Percentiles rank a stretch among this genome's conserved stretches.
phyloP scores from a whole-genome alignment of 1,140 invertebrate genomes.

The Triops cancriformis region DNA sequence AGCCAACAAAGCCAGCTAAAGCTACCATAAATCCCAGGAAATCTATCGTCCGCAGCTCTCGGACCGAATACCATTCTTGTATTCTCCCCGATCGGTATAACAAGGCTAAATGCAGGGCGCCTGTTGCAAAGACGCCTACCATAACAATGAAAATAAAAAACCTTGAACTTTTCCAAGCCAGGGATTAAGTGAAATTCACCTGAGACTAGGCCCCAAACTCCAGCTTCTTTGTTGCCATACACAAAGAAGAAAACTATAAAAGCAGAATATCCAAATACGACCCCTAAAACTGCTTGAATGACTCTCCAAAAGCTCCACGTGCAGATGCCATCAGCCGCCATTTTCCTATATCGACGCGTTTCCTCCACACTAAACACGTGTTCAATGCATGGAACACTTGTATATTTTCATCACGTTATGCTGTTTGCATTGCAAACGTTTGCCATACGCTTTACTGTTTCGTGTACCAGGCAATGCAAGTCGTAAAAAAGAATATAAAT shows the following conservation, averaged over 20 bases:
- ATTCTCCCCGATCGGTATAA: conserved; percentile 7
- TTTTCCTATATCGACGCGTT: neutral
- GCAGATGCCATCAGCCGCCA: neutral
- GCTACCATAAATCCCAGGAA: conserved; percentile 18
- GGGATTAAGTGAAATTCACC: neutral
- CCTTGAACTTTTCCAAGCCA: neutral
- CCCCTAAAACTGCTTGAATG: neutral
- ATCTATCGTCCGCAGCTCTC: conserved; percentile 3
- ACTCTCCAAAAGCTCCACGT: conserved; percentile 17
- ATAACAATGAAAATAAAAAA: neutral
- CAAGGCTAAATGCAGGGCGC: conserved; percentile 19
- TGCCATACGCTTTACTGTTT: neutral
- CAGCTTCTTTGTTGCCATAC: conserved; percentile 15
- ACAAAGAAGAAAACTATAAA: conserved; percentile 17
- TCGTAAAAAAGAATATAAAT: too few relatives aligned
- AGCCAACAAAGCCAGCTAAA: conserved; percentile 14
- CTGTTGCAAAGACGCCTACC: conserved; percentile 17
- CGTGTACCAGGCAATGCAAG: too few relatives aligned
- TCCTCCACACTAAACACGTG: neutral
- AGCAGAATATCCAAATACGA: conserved; percentile 7
- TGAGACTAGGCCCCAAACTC: conserved; percentile 16
- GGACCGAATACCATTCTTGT: conserved; percentile 18
- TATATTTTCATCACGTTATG: neutral
- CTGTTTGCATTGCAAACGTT: neutral
- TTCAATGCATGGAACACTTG: neutral